Evolutionary conservation across 2,113 vertebrate species (phyloP), one percentile per base, ranked within the genome.

Genomic region (Garra rufa): DNA sequence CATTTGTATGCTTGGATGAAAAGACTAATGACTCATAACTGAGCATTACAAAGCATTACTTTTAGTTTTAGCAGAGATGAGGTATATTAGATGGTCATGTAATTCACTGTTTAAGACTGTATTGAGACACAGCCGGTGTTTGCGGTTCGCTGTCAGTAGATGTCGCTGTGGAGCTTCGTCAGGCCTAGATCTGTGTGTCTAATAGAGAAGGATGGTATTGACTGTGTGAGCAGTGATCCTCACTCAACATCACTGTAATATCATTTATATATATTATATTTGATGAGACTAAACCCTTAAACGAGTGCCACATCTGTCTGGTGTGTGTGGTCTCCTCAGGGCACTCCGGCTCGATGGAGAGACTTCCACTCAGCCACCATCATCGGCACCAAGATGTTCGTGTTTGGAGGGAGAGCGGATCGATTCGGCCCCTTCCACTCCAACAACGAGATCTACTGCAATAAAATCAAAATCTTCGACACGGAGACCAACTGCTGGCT

Each of bases 361-460:
- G 98, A 99, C 90, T 99, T 99, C 83, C 98, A 99, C 88, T 99
- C 98, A 0, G 98, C 98, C 75, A 99, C 98, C 19, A 96, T 99
- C 88, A 96, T 99, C 71, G 98, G 96, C 70, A 96, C 89, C 63
- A 96, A 96, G 90, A 99, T 99, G 97, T 99, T 97, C 3, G 97
- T 99, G 26, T 99, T 99, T 82, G 97, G 98, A 19, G 98, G 98
- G 34, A 94, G 98, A 34, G 98, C 98, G 0, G 98, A 99, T 92
- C 96, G 96, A 2, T 98, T 99, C 21, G 98, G 98, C 28, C 98
- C 97, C 0, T 99, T 98, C 90, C 98, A 99, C 93, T 99, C 98
- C 79, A 99, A 98, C 95, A 99, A 98, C 5, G 98, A 99, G 94
- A 98, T 99, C 92, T 99, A 99, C 92, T 99, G 98, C 93, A 99